A percentile compares a stretch with the other conserved stretches of the same genome.
phyloP scores from a whole-genome alignment of 2,797 vertebrate species.

The Adrianichthys oophorus region DNA sequence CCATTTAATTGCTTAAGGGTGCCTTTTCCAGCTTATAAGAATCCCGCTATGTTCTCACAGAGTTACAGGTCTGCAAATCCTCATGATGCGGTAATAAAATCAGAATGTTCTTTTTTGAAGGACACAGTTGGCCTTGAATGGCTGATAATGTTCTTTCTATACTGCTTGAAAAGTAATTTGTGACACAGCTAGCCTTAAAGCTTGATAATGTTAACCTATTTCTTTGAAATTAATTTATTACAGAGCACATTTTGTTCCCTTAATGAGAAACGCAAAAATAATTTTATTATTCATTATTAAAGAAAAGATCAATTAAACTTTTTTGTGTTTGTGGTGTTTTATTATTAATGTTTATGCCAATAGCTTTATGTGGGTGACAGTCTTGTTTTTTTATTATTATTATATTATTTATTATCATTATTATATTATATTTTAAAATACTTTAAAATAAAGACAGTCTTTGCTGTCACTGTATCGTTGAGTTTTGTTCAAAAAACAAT shows the following conservation, averaged over 20 bases:
- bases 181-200: conserved; percentile 92
- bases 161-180: conserved; percentile 82
- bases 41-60: conserved; percentile 33
- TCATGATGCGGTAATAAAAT: conserved; percentile 32
- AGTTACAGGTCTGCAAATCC: conserved; percentile 26
- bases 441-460: no score
- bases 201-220: conserved; percentile 86
- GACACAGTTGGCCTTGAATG: conserved; percentile 50
- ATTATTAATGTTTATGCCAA: neutral
- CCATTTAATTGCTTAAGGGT: conserved; percentile 79
- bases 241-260: conserved; percentile 90
- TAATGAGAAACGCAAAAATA: conserved; percentile 80
- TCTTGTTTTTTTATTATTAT: no score
- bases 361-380: neutral
- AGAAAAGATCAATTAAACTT: conserved; percentile 67
- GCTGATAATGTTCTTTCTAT: conserved; percentile 57
- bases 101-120: conserved; percentile 27
- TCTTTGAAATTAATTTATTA: conserved; percentile 92
- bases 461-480: no score
- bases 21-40: conserved; percentile 81
- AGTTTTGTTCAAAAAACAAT: no score
- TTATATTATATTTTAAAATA: no score
- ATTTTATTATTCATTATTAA: conserved; percentile 88
- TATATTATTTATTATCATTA: no score
- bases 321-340: conserved; percentile 1